phyloP scores from a whole-genome alignment of 2,888 invertebrate genomes.

The Clunio marinus region DNA sequence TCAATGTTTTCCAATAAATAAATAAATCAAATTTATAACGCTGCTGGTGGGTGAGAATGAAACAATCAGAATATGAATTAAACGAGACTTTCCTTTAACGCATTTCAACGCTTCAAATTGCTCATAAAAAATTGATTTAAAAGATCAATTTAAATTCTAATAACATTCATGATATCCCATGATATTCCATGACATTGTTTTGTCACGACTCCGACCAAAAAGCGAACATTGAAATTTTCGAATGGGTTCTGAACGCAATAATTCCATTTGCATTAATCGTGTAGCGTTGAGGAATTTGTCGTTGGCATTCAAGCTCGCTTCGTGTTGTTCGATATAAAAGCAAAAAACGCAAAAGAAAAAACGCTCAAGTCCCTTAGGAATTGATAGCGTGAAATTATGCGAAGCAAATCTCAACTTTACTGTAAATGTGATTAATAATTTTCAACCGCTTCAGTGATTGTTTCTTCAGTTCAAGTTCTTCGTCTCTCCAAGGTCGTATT shows the following conservation, averaged over 20 bases:
- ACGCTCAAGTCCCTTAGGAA: not conserved
- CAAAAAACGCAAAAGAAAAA: not conserved
- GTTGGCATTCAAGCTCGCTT: not conserved
- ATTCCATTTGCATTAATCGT: conserved; percentile 22
- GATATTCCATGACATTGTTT: conserved; percentile 14
- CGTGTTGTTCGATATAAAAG: not conserved
- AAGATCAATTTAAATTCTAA: conserved; percentile 28
- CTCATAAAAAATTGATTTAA: conserved; percentile 21
- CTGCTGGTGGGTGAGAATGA: too few relatives aligned
- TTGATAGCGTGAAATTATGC: conserved; percentile 30
- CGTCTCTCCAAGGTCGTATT: not conserved
- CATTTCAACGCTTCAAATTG: not conserved
- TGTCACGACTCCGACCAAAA: conserved; percentile 7
- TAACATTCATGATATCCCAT: conserved; percentile 29
- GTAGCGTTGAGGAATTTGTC: conserved; percentile 16
- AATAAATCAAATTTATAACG: too few relatives aligned
- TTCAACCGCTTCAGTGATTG: conserved; percentile 8
- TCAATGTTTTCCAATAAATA: too few relatives aligned
- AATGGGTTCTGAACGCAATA: conserved; percentile 5
- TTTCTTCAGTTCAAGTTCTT: conserved; percentile 3
- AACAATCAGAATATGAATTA: too few relatives aligned
- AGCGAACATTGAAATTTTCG: too few relatives aligned
- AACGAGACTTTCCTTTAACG: too few relatives aligned
- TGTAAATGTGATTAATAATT: conserved; percentile 25
- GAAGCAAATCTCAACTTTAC: conserved; percentile 15